Evolutionary conservation across 2,888 invertebrate species (phyloP).

Genomic region (Chironomus riparius): DNA sequence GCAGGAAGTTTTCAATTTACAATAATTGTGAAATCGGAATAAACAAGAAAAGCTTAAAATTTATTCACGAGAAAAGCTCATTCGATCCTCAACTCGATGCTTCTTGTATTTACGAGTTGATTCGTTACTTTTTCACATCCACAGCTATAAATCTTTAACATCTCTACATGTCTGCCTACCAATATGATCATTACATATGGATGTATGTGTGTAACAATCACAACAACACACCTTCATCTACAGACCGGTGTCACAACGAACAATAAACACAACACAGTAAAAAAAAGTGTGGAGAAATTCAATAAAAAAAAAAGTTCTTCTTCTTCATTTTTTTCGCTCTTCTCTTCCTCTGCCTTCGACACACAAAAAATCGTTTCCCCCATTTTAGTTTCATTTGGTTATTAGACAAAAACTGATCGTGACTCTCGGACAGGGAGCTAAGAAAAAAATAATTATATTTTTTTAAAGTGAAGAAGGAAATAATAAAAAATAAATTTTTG

Average conservation of each 20-base stretch:
- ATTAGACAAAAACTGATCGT: conserved; percentile 25
- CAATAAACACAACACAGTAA: neutral
- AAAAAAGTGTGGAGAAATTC: conserved; percentile 2
- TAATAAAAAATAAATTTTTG: neutral
- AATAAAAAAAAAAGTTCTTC: conserved; percentile 5
- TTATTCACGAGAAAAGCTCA: too few species aligned
- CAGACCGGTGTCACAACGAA: neutral
- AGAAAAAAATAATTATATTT: neutral
- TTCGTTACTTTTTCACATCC: too few species aligned
- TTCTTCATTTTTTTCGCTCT: neutral
- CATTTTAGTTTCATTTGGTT: conserved; percentile 28
- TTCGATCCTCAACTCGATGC: too few species aligned
- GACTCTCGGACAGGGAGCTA: neutral
- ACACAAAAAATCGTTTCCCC: conserved; percentile 16
- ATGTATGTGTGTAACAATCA: neutral
- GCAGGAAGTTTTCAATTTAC: too few species aligned
- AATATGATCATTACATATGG: too few species aligned
- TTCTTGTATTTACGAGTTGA: too few species aligned
- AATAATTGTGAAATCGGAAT: too few species aligned
- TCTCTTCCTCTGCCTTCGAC: neutral
- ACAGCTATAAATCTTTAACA: too few species aligned
- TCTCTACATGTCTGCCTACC: too few species aligned
- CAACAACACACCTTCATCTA: neutral
- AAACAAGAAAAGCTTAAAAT: too few species aligned
- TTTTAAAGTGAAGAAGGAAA: neutral